A percentile compares a stretch with the other conserved stretches of the same genome.
These are phyloP conservation scores for Bombus huntii DNA, from an alignment of 1,140 invertebrate species.

Conservation along the genomic window DNA sequence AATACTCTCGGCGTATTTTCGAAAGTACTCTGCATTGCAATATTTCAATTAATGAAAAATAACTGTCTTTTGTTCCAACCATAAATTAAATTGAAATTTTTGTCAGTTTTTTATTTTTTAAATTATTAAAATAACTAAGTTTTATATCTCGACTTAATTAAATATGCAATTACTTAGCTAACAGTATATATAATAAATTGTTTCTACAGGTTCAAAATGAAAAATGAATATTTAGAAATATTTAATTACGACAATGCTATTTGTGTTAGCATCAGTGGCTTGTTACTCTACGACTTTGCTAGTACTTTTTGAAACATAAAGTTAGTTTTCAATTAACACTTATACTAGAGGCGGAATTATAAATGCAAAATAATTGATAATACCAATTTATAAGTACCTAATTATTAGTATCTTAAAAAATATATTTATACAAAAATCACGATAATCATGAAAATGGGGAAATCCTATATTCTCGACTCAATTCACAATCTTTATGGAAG, in stretches of 20 bases:
- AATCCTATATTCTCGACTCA: neutral
- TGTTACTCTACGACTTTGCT: neutral
- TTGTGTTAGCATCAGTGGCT: neutral
- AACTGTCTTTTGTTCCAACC: neutral
- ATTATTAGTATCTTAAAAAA: neutral
- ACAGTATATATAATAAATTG: neutral
- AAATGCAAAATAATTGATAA: neutral
- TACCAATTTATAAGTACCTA: neutral
- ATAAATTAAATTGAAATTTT: neutral
- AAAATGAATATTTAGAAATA: neutral
- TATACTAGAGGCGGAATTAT: neutral
- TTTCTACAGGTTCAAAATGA: neutral
- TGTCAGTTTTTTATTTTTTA: neutral
- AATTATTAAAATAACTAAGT: neutral
- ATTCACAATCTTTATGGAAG: neutral
- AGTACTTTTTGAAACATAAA: neutral
- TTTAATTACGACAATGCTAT: neutral
- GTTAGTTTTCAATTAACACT: neutral
- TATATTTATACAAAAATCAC: neutral
- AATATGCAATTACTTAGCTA: neutral
- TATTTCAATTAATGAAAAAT: conserved; percentile 22
- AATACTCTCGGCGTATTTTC: conserved; percentile 93
- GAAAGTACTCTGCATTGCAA: conserved; percentile 86
- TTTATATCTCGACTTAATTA: neutral
- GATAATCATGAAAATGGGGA: neutral